phyloP scores from a whole-genome alignment of 2,113 vertebrate species.

The Gadus macrocephalus region DNA sequence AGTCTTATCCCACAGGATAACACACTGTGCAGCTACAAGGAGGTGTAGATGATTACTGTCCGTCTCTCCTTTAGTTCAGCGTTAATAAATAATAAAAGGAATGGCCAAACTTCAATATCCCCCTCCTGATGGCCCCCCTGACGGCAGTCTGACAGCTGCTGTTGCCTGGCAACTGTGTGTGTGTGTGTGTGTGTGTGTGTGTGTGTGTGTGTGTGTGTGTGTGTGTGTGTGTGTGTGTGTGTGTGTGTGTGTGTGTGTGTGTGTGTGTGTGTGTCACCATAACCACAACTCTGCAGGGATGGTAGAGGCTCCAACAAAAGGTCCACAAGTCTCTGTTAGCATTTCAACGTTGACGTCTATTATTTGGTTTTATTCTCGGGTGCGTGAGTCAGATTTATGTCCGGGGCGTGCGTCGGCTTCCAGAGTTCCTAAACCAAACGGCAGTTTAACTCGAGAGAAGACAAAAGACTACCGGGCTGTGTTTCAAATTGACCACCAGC shows the following conservation, averaged over 20 bases:
- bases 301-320: conserved; percentile 26
- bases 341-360: conserved; percentile 10
- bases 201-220: too few species aligned
- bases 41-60: not conserved
- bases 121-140: conserved; percentile 35
- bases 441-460: not conserved
- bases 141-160: conserved; percentile 39
- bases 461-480: not conserved
- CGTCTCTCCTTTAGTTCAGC: not conserved
- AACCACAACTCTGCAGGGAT: conserved; percentile 20
- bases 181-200: conserved; percentile 9
- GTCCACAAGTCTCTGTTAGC: too few species aligned
- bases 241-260: not conserved
- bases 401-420: not conserved
- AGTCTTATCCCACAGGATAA: not conserved
- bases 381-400: not conserved
- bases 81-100: conserved; percentile 44
- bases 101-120: conserved; percentile 47
- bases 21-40: not conserved
- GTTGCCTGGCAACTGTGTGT: conserved; percentile 68
- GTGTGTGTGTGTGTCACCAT: conserved; percentile 8
- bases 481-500: conserved; percentile 3
- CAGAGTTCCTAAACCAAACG: not conserved
- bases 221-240: too few species aligned
- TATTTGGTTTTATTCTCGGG: conserved; percentile 1